phyloP scores from a whole-genome alignment of 2,888 invertebrate species.

The Patella pellucida region DNA sequence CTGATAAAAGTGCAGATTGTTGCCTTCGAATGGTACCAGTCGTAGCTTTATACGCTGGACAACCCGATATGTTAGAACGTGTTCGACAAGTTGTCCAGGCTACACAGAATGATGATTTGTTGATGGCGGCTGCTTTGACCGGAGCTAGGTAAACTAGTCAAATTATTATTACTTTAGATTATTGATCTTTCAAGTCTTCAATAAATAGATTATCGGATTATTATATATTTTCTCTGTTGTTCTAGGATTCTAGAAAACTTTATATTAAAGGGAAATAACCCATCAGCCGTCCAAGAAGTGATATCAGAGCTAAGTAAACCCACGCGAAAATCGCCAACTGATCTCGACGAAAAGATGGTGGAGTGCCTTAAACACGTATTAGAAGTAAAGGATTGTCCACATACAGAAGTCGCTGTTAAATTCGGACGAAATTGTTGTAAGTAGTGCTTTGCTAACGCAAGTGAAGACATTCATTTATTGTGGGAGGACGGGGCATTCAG shows the following conservation, averaged over 20 bases:
- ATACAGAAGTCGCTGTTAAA: conserved; percentile 31
- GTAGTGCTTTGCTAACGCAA: conserved; percentile 6
- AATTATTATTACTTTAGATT: neutral
- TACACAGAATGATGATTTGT: conserved; percentile 54
- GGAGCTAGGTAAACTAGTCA: conserved; percentile 50
- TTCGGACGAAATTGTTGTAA: conserved; percentile 46
- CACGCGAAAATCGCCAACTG: conserved; percentile 32
- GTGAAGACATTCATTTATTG: neutral
- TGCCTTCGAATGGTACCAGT: conserved; percentile 53
- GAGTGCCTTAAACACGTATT: conserved; percentile 36
- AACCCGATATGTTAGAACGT: conserved; percentile 53
- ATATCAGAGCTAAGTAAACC: conserved; percentile 33
- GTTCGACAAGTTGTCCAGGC: conserved; percentile 53
- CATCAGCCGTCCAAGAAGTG: conserved; percentile 45
- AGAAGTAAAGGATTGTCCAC: conserved; percentile 17
- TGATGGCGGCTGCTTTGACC: conserved; percentile 51
- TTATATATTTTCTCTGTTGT: too few species aligned
- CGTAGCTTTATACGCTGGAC: conserved; percentile 59
- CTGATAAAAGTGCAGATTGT: conserved; percentile 59
- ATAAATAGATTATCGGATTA: too few species aligned
- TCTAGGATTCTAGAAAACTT: conserved; percentile 41
- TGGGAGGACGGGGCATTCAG: too few species aligned
- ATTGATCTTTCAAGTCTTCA: too few species aligned
- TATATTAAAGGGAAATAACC: conserved; percentile 34
- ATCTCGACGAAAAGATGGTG: conserved; percentile 37